phyloP scores from a whole-genome alignment of 1,140 invertebrate species.

The Parasteatoda tepidariorum region DNA sequence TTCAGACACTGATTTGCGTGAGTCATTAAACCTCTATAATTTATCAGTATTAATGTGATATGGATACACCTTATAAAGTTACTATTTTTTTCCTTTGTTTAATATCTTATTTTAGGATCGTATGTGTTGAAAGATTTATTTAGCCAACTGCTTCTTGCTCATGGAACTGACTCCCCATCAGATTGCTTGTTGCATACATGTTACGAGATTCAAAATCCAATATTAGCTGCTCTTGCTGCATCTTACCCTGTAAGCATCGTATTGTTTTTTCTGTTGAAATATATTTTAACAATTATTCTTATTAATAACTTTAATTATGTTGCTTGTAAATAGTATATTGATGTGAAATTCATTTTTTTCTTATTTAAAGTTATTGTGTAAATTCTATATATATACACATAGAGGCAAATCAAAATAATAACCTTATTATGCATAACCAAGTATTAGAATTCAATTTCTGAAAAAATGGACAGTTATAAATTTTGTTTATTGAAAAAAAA shows the following conservation, averaged over 20 bases:
- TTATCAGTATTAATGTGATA: background rate
- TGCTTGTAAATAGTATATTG: too few relatives aligned
- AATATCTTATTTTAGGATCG: slow-evolving; percentile 26
- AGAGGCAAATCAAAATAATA: too few relatives aligned
- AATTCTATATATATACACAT: too few relatives aligned
- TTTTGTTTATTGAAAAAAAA: too few relatives aligned
- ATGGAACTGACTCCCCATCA: slow-evolving; percentile 28
- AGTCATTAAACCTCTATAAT: slow-evolving; percentile 3
- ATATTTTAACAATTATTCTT: background rate
- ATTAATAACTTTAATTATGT: background rate
- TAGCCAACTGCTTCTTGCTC: slow-evolving; percentile 43
- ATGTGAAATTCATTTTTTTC: too few relatives aligned
- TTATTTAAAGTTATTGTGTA: too few relatives aligned
- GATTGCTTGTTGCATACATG: slow-evolving; percentile 39
- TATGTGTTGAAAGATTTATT: slow-evolving; percentile 48
- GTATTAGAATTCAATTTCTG: too few relatives aligned
- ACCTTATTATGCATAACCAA: too few relatives aligned
- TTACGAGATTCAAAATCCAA: slow-evolving; percentile 23
- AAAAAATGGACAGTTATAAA: too few relatives aligned
- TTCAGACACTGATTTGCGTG: slow-evolving; percentile 47
- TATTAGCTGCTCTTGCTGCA: slow-evolving; percentile 34
- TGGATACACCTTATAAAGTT: too few relatives aligned
- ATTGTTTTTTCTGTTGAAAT: background rate
- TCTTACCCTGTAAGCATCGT: slow-evolving; percentile 41
- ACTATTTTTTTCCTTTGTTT: background rate